phyloP scores from a whole-genome alignment of 2,888 invertebrate species.

The Folsomia manolachei region DNA sequence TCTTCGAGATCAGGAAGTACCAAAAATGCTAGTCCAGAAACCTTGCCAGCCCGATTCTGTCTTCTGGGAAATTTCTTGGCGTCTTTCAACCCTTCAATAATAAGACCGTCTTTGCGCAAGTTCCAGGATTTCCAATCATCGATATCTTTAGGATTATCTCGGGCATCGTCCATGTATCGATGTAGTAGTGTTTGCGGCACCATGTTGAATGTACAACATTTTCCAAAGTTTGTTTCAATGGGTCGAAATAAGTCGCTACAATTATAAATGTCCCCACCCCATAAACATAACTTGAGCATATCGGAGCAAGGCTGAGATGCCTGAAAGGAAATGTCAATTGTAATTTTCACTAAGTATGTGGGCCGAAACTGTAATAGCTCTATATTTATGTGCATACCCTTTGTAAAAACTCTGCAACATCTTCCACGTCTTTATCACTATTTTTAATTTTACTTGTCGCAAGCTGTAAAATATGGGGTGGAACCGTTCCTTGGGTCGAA shows the following conservation, averaged over 20 bases:
- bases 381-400: slow-evolving; percentile 20
- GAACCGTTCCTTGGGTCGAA: slow-evolving; percentile 25
- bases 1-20: slow-evolving; percentile 41
- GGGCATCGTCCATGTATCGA: slow-evolving; percentile 26
- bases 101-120: background rate
- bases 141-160: slow-evolving; percentile 26
- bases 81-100: background rate
- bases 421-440: slow-evolving; percentile 23
- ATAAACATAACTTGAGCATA: slow-evolving; percentile 68
- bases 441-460: slow-evolving; percentile 9
- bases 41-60: slow-evolving; percentile 42
- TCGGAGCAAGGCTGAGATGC: slow-evolving; percentile 74
- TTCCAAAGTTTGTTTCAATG: slow-evolving; percentile 75
- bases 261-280: slow-evolving; percentile 62
- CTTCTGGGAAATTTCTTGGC: slow-evolving; percentile 26
- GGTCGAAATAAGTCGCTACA: slow-evolving; percentile 72
- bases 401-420: slow-evolving; percentile 31
- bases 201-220: slow-evolving; percentile 80
- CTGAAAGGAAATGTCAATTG: slow-evolving; percentile 55
- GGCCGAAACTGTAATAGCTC: background rate
- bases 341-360: background rate
- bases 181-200: slow-evolving; percentile 60
- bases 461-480: slow-evolving; percentile 25
- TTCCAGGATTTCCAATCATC: slow-evolving; percentile 29
- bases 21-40: slow-evolving; percentile 38